Percentiles rank a stretch among this genome's conserved stretches.
Evolutionary conservation across 2,888 invertebrate genomes (phyloP).

Genomic region (Morinoia aosen): DNA sequence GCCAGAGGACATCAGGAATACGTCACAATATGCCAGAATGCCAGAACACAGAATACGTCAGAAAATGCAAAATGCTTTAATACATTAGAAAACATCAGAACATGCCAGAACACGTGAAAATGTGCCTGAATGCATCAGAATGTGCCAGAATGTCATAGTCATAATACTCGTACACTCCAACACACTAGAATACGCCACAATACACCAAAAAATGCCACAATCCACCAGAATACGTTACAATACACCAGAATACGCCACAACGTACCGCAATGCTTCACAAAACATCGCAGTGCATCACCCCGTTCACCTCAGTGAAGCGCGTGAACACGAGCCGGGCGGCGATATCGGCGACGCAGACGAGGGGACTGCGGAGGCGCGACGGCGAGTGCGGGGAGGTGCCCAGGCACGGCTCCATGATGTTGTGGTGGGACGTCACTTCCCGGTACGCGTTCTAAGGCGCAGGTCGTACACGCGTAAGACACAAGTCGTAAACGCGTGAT

Average conservation of each 20-base stretch:
- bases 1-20: too few relatives aligned
- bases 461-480: neutral
- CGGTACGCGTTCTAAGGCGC: conserved; percentile 55
- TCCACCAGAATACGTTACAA: neutral
- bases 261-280: conserved; percentile 72
- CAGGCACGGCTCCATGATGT: conserved; percentile 64
- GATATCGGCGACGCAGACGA: conserved; percentile 86
- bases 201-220: too few relatives aligned
- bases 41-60: too few relatives aligned
- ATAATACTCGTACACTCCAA: too few relatives aligned
- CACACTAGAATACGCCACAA: too few relatives aligned
- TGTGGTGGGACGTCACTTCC: conserved; percentile 62
- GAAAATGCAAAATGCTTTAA: too few relatives aligned
- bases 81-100: too few relatives aligned
- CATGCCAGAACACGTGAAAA: too few relatives aligned
- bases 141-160: too few relatives aligned
- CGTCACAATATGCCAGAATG: too few relatives aligned
- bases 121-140: too few relatives aligned
- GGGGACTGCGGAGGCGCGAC: conserved; percentile 77
- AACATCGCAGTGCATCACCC: neutral
- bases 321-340: conserved; percentile 91
- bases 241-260: neutral
- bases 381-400: conserved; percentile 47
- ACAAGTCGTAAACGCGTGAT: too few relatives aligned
- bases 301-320: conserved; percentile 81